Conservation (phyloP, 2,888 invertebrate species). For the Cylindroiulus punctatus region DNA sequence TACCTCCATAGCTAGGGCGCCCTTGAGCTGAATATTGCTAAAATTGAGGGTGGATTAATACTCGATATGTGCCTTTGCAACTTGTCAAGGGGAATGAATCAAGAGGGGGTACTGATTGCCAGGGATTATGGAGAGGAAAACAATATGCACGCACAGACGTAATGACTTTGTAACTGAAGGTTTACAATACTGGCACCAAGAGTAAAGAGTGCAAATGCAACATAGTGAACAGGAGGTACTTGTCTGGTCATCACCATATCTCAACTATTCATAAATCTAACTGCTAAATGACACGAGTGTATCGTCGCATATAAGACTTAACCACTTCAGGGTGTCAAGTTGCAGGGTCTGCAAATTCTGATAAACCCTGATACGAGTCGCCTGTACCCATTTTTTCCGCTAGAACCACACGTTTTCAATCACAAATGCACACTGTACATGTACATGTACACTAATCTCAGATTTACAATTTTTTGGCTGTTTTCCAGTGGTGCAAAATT, state of each 20-base stretch:
- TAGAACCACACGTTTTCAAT: too few relatives aligned
- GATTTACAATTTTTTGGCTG: too few relatives aligned
- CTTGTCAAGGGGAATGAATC: slow-evolving; percentile 47
- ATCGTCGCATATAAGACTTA: too few relatives aligned
- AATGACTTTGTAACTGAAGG: not conserved
- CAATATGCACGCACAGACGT: slow-evolving; percentile 20
- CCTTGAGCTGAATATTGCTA: slow-evolving; percentile 39
- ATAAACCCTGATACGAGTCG: not conserved
- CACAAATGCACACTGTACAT: too few relatives aligned
- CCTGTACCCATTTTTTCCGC: not conserved
- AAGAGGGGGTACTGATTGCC: slow-evolving; percentile 27
- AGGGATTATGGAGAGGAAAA: slow-evolving; percentile 21
- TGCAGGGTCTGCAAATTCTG: not conserved
- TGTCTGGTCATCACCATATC: not conserved
- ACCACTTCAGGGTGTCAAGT: too few relatives aligned
- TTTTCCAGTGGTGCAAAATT: too few relatives aligned
- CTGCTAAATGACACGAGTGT: not conserved
- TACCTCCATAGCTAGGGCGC: slow-evolving; percentile 32
- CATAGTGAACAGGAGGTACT: not conserved
- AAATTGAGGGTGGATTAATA: slow-evolving; percentile 45
- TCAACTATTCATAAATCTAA: not conserved
- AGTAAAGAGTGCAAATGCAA: not conserved
- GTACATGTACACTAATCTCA: too few relatives aligned
- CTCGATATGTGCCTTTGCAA: not conserved
- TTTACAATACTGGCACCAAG: not conserved